phyloP scores from a whole-genome alignment of 2,888 invertebrate genomes.

The Aleiodes alternator region DNA sequence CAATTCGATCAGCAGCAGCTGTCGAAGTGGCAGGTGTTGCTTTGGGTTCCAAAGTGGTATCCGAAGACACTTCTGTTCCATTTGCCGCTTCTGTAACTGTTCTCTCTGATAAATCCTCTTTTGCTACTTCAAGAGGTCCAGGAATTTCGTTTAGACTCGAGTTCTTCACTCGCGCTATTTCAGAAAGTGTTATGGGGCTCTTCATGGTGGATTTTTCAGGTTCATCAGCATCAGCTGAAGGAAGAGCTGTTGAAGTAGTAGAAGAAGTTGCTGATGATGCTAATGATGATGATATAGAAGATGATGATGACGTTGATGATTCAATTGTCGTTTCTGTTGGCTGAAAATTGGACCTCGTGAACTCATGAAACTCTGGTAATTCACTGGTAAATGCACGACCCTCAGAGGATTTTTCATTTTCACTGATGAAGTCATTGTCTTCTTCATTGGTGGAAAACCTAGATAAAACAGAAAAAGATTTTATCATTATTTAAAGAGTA shows the following conservation, averaged over 20 bases:
- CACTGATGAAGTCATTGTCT: too few species aligned
- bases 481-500: too few species aligned
- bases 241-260: slow-evolving; percentile 43
- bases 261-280: slow-evolving; percentile 44
- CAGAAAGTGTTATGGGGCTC: slow-evolving; percentile 54
- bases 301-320: slow-evolving; percentile 51
- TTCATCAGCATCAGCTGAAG: slow-evolving; percentile 6
- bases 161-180: slow-evolving; percentile 67
- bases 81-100: slow-evolving; percentile 13
- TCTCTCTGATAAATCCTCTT: slow-evolving; percentile 52
- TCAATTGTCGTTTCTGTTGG: slow-evolving; percentile 47
- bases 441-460: too few species aligned
- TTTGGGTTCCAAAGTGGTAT: slow-evolving; percentile 56
- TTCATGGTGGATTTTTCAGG: slow-evolving; percentile 26
- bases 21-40: slow-evolving; percentile 72
- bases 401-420: slow-evolving; percentile 38
- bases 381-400: slow-evolving; percentile 38
- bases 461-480: too few species aligned
- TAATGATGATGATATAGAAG: slow-evolving; percentile 2
- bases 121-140: slow-evolving; percentile 57
- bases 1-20: slow-evolving; percentile 58
- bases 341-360: slow-evolving; percentile 45
- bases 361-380: slow-evolving; percentile 43
- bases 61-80: slow-evolving; percentile 38
- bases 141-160: slow-evolving; percentile 70